These are phyloP conservation scores for Spodoptera littoralis DNA, from an alignment of 2,888 invertebrate genomes.

Conservation along the genomic window DNA sequence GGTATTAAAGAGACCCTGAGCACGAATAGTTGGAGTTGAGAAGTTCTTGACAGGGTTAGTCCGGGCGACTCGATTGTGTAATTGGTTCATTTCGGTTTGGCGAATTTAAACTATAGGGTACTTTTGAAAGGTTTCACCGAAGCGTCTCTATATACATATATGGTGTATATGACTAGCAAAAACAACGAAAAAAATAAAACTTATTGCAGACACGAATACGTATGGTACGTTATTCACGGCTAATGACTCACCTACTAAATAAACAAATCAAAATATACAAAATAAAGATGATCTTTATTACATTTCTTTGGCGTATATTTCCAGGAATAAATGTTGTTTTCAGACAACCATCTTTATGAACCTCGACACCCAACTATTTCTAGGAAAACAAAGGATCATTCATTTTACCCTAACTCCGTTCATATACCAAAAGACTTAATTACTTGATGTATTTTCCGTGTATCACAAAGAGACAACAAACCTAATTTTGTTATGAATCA, in stretches of 20 bases:
- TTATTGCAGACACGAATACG: too few species aligned
- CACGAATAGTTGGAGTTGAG: slow-evolving; percentile 16
- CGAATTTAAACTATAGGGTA: neutral
- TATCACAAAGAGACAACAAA: slow-evolving; percentile 18
- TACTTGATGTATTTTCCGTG: slow-evolving; percentile 46
- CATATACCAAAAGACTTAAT: slow-evolving; percentile 28
- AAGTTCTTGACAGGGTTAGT: slow-evolving; percentile 23
- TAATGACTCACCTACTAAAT: too few species aligned
- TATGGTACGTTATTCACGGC: too few species aligned
- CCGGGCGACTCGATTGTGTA: slow-evolving; percentile 15
- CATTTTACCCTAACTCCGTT: slow-evolving; percentile 6
- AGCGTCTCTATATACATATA: too few species aligned
- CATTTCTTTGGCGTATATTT: too few species aligned
- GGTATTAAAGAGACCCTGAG: slow-evolving; percentile 25
- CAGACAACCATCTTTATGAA: too few species aligned
- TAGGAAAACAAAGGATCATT: neutral
- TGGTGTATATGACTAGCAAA: too few species aligned
- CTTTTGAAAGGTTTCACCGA: too few species aligned
- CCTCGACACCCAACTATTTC: neutral
- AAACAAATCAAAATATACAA: too few species aligned
- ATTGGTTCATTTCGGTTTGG: slow-evolving; percentile 3
- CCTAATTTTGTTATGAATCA: slow-evolving; percentile 37
- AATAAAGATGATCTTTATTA: too few species aligned
- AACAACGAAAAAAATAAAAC: too few species aligned
- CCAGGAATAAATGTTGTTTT: too few species aligned